Evolutionary conservation across 2,888 invertebrate genomes (phyloP).

Genomic region (Blera fallax): DNA sequence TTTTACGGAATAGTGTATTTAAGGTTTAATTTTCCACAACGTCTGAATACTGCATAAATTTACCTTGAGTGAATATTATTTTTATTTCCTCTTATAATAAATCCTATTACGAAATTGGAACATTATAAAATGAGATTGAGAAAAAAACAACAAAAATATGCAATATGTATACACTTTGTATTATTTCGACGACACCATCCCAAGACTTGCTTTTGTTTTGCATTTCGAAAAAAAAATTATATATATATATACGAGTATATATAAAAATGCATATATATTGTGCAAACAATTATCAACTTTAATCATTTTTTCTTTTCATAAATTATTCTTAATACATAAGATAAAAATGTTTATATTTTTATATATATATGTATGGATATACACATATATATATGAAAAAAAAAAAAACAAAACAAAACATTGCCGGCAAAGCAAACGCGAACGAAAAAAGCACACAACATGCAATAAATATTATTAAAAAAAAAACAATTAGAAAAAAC

Average conservation of each 20-base stretch:
- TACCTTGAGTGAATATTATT: not conserved
- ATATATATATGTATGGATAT: not conserved
- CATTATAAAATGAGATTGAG: not conserved
- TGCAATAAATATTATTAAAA: slow-evolving; percentile 41
- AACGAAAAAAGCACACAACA: slow-evolving; percentile 57
- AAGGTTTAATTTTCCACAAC: not conserved
- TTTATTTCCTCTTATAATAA: not conserved
- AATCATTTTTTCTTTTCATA: slow-evolving; percentile 14
- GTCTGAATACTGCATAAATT: not conserved
- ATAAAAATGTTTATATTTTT: no score
- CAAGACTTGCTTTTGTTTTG: slow-evolving; percentile 30
- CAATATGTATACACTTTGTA: slow-evolving; percentile 25
- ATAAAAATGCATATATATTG: not conserved
- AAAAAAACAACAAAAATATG: slow-evolving; percentile 12
- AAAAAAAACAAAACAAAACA: slow-evolving; percentile 27
- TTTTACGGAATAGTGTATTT: not conserved
- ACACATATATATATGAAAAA: not conserved
- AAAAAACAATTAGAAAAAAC: slow-evolving; percentile 32
- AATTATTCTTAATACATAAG: slow-evolving; percentile 9
- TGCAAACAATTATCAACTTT: slow-evolving; percentile 61
- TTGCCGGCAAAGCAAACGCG: slow-evolving; percentile 20
- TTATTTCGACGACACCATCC: slow-evolving; percentile 47
- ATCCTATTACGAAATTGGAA: not conserved
- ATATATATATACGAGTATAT: not conserved
- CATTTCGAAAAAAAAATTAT: not conserved